phyloP scores from a whole-genome alignment of 2,113 vertebrate genomes.

The Passer domesticus region DNA sequence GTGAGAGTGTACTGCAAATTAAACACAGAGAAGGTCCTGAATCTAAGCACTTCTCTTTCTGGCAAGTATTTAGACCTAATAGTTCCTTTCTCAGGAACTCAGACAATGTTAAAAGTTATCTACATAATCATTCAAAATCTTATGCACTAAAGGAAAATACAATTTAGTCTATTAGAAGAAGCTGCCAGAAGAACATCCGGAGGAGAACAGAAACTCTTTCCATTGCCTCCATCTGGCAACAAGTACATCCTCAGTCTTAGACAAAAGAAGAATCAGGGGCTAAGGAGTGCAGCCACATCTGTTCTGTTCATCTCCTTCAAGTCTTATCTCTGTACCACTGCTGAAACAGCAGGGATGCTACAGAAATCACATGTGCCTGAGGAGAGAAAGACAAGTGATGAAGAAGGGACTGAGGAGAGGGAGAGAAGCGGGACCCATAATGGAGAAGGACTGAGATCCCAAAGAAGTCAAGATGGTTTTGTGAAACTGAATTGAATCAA shows the following conservation, averaged over 20 bases:
- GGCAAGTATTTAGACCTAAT: not conserved
- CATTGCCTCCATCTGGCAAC: not conserved
- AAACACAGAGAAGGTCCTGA: not conserved
- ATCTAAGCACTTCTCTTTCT: not conserved
- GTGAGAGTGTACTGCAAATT: not conserved
- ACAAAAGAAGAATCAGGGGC: not conserved
- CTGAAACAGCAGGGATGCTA: not conserved
- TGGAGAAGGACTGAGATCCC: not conserved
- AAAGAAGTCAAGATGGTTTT: not conserved
- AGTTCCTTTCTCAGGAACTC: not conserved
- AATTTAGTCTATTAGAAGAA: not conserved
- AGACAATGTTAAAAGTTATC: not conserved
- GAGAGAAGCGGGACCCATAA: not conserved
- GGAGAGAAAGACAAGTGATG: not conserved
- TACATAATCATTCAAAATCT: not conserved
- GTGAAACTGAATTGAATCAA: not conserved
- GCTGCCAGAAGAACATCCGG: not conserved
- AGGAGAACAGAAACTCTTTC: not conserved
- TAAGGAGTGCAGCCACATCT: rapidly evolving
- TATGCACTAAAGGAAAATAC: not conserved
- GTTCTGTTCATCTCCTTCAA: not conserved
- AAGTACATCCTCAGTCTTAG: not conserved
- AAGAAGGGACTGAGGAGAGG: not conserved
- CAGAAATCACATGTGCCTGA: not conserved
- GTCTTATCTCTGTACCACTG: not conserved